Base-by-base conservation (phyloP, 2,113 vertebrate species). In the Dasyornis broadbenti region DNA sequence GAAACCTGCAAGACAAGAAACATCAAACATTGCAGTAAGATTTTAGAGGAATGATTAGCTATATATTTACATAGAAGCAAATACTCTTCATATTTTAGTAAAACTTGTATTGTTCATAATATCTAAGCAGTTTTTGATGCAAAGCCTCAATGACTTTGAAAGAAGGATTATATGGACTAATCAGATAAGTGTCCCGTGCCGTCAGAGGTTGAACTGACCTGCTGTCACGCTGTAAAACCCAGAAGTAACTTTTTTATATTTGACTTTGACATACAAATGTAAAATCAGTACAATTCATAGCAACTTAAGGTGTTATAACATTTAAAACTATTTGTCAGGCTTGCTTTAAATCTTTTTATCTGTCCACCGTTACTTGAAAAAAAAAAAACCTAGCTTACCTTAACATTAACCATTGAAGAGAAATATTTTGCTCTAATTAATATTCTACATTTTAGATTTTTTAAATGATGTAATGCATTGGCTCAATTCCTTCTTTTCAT, bases 1-100 rank as follows among this genome's bases (percentile, higher is more conserved):
- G 90, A 88, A 93, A 96, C 63, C 97, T 97, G 81, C 33, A 97
- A 80, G 8, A 37, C 31, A 75, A 96, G 60, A 96, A 89, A 96
- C 70, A 87, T 30, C 81, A 70, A 95, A 78, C 22, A 52, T 6
- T 80, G 64, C n/a, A 63, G 6, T 50, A 52, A 82, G 85, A 64
- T 63, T 89, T 88, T 56, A 91, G 39, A 50, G 59, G 24, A 82
- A 65, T 63, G 23, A 75, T 77, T 75, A 87, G 30, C 50, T 35
- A 49, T 57, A 18, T 27, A 27, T 77, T 73, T 81, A 54, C 23
- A 71, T 4, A 10, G 42, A 73, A 44, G 54, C 11, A 69, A 93
- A 49, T 76, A 72, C 19, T 72, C 27, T 42, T 56, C 13, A 35
- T 30, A 11, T 76, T 91, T 89, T 22, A 35, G 49, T 64, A 66